Evolutionary conservation across 1,140 invertebrate genomes (phyloP), one percentile per base, ranked within the genome.

Genomic region (Hirudo medicinalis): DNA sequence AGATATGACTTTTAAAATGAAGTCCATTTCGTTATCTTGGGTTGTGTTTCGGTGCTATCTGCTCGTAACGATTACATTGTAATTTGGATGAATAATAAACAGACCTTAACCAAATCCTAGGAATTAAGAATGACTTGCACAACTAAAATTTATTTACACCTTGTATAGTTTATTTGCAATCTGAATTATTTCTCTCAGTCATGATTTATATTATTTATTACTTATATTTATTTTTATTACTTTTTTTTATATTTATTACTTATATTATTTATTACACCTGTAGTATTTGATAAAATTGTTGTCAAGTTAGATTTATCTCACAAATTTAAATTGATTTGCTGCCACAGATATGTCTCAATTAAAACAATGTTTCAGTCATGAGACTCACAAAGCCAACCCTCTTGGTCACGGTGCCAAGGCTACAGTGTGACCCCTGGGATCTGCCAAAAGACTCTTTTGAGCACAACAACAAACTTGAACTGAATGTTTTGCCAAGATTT

Each of bases 361-460:
- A 29, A 55, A 11, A 69, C 25, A 32, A 60, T 67, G 75, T 84
- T 83, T 54, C 76, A 93, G 93, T 97, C n/a, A 94, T 97, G 91
- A 85, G 93, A 74, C 84, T 96, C 67, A 92, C 92, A 29, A 87
- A 91, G 77, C 92, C 92, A 20, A 89, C 89, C 43, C 84, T 96
- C 73, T 87, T 89, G 72, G 88, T 87, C 78, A 88, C 88, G 32
- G 84, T 89, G 75, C 87, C 91, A 70, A 22, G 81, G 43, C 85
- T 92, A 4, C 88, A 89, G 5, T 89, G 88, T 78, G 92, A 95
- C 82, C 86, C 86, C 54, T 87, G 88, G 78, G 92, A 96, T 84
- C 84, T 94, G 72, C 88, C 89, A 72, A 88, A 89, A 54, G 88
- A 89, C 78, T 85, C 89, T 60, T 84, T 94, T 63, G 88, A 88